These are phyloP conservation scores for Zonotrichia leucophrys DNA, from an alignment of 2,113 vertebrate species.

Conservation along the genomic window DNA sequence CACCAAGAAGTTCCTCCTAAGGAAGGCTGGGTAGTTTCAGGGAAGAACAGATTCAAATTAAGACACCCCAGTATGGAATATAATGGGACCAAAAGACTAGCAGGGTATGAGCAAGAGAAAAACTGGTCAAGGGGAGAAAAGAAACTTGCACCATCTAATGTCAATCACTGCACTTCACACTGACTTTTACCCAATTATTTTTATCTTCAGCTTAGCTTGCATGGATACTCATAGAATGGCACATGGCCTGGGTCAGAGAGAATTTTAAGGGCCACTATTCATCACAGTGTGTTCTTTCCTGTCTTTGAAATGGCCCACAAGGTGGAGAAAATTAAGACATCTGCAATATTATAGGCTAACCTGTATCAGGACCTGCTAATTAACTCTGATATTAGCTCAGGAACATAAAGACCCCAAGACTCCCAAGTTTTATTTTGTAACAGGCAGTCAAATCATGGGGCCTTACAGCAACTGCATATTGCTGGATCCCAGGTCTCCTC, in stretches of 20 bases:
- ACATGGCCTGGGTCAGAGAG: not conserved
- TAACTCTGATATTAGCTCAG: not conserved
- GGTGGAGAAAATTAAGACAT: not conserved
- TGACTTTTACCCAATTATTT: constrained; percentile 52
- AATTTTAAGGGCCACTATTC: not conserved
- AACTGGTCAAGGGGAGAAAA: not conserved
- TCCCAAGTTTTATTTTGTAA: not conserved
- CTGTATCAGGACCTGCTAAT: not conserved
- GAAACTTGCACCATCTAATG: not conserved
- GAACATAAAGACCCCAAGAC: not conserved
- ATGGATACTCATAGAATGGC: not conserved
- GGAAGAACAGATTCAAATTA: not conserved
- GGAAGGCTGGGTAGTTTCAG: not conserved
- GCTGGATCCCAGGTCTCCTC: not conserved
- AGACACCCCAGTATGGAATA: not conserved
- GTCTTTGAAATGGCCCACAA: not conserved
- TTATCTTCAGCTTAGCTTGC: not conserved
- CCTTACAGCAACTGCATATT: not conserved
- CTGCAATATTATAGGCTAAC: not conserved
- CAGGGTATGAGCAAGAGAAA: not conserved
- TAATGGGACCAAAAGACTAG: not conserved
- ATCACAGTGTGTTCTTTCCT: not conserved
- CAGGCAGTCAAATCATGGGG: not conserved
- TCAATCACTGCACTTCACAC: constrained; percentile 7
- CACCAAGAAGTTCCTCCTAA: not conserved